These are phyloP conservation scores for Oreocharis arfaki DNA, from an alignment of 2,113 vertebrate genomes.

Conservation along the genomic window DNA sequence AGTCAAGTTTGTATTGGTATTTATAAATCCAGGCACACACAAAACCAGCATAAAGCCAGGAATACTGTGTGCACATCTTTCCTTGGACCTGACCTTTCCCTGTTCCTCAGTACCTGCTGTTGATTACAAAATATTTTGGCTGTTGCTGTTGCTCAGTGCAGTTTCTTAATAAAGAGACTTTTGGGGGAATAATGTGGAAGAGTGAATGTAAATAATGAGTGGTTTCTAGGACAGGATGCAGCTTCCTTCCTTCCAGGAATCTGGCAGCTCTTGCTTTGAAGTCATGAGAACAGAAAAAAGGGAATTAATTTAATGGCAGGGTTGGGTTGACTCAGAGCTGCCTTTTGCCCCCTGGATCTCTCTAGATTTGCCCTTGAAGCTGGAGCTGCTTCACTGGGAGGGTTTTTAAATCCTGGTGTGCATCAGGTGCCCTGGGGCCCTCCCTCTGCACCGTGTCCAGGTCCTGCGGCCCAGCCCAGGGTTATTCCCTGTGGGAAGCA, in stretches of 20 bases:
- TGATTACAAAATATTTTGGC: not conserved
- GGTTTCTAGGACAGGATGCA: not conserved
- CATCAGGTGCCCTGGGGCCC: rapidly evolving
- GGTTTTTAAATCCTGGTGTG: not conserved
- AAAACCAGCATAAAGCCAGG: rapidly evolving
- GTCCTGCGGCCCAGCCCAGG: not conserved
- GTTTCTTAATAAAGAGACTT: not conserved
- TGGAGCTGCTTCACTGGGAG: not conserved
- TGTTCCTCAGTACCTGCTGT: not conserved
- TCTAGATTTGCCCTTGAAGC: not conserved
- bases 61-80: not conserved
- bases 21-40: not conserved
- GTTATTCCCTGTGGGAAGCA: rapidly evolving
- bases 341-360: too few relatives aligned
- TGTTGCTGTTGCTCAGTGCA: not conserved
- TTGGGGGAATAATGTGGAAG: not conserved
- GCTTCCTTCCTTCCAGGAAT: not conserved
- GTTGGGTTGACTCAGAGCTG: not conserved
- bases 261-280: not conserved
- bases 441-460: rapidly evolving
- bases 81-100: too few relatives aligned
- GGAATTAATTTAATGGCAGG: not conserved
- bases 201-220: not conserved
- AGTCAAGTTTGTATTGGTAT: not conserved
- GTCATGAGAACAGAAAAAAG: not conserved